phyloP scores from a whole-genome alignment of 2,797 vertebrate species.

The Enoplosus armatus region DNA sequence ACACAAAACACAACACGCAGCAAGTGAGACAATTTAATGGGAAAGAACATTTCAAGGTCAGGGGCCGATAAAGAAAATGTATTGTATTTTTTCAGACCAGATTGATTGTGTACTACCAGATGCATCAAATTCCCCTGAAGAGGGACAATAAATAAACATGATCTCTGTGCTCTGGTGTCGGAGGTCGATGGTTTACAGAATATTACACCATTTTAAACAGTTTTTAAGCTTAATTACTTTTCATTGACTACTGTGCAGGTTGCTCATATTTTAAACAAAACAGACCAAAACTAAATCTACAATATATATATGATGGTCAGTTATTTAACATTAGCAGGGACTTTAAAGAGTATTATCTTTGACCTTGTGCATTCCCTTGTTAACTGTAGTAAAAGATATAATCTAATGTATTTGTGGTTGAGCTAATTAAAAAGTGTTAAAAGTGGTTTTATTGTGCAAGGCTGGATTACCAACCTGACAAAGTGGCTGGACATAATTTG shows the following conservation, averaged over 20 bases:
- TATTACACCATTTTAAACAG: conserved; percentile 3
- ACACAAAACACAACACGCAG: conserved; percentile 30
- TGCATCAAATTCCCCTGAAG: conserved; percentile 30
- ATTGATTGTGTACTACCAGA: conserved; percentile 45
- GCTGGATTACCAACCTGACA: not conserved
- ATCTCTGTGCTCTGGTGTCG: conserved; percentile 6
- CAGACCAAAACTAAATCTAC: not conserved
- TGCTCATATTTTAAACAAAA: not conserved
- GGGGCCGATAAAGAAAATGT: conserved; percentile 52
- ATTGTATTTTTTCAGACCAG: conserved; percentile 30
- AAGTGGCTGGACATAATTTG: not conserved
- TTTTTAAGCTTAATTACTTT: not conserved
- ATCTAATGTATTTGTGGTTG: not conserved
- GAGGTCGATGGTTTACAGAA: conserved; percentile 10
- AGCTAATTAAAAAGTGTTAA: not conserved
- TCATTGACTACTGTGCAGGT: not conserved
- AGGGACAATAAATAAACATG: conserved; percentile 40
- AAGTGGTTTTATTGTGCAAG: not conserved
- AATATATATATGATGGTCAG: not conserved
- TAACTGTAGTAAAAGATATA: not conserved
- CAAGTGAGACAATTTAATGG: conserved; percentile 56
- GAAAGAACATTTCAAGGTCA: conserved; percentile 74
- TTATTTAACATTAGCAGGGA: not conserved
- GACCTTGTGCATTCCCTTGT: not conserved
- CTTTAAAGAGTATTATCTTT: not conserved